Evolutionary conservation across 2,797 vertebrate species (phyloP).

Genomic region (Acomys russatus): DNA sequence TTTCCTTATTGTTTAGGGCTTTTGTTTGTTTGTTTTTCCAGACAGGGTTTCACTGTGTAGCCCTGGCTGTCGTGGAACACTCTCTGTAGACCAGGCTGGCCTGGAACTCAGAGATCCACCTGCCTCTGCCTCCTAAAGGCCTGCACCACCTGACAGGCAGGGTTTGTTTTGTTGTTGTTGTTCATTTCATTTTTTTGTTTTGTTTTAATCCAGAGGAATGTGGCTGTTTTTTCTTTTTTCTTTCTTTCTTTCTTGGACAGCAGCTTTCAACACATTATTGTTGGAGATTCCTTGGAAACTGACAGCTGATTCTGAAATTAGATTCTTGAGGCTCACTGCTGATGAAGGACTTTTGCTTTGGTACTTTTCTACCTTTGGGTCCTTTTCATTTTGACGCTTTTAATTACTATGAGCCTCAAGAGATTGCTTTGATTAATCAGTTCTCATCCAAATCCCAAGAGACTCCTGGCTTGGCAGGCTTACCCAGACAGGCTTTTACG

Average conservation of each 20-base stretch:
- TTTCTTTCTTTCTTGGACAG: background rate
- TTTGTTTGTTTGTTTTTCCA: background rate
- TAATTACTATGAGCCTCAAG: constrained; percentile 37
- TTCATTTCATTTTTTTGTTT: no score
- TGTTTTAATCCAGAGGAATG: background rate
- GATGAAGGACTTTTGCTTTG: background rate
- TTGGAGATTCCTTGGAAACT: background rate
- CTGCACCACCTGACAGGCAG: no score
- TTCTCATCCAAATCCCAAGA: constrained; percentile 61
- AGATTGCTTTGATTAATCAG: constrained; percentile 67
- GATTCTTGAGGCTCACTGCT: background rate
- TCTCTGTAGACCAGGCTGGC: no score
- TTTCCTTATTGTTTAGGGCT: background rate
- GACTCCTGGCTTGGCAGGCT: background rate
- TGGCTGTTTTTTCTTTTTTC: constrained; percentile 22
- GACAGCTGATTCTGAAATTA: constrained; percentile 16
- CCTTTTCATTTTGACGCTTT: constrained; percentile 64
- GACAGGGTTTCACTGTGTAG: background rate
- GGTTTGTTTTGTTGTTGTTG: no score
- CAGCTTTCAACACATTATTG: background rate
- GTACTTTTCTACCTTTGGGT: constrained; percentile 41
- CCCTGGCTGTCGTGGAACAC: background rate
- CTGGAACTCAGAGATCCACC: background rate
- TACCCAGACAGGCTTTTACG: constrained; percentile 38
- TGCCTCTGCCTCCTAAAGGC: background rate